Base-by-base conservation (phyloP, 2,888 invertebrate genomes). In the Leucozona laternaria region DNA sequence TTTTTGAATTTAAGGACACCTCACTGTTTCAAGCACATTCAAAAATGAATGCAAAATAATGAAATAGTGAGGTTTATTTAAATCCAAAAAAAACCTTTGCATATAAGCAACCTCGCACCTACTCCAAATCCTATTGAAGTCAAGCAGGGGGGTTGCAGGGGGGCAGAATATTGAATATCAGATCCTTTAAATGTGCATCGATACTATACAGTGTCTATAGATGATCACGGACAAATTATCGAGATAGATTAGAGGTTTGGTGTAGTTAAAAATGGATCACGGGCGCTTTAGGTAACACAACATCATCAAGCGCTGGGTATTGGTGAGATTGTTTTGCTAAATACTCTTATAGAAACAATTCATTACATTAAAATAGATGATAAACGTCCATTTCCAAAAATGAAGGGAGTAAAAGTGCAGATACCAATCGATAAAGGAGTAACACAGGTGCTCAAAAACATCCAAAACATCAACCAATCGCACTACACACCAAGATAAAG, bases 361-460 rank as follows among this genome's bases (percentile, higher is more conserved):
- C 48, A 48, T 10, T 48, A 50, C 22, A 50, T 50, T 11, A 50
- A 50, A 13, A 50, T 22, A 4, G 13, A 50, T 50, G 50, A 15
- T 13, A 50, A 50, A 50, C 50, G 50, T 22, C 50, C 50, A 4
- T 50, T 50, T 22, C 50, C 50, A 50, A 50, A 50, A 50, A 50
- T 50, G 50, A 50, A 22, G 17, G 50, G 20, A 50, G 50, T 50
- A 13, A 50, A 50, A 50, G 3, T 50, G 5, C 50, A 50, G 22
- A 50, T 50, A 22, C 50, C 50, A 50, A 50, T 50, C 11, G 10
- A 50, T 50, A 13, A 50, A 11, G 13, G 22, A 13, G 50, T 50
- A 50, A 50, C 50, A 50, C 50, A 10, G 22, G 50, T 50, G 20
- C n/a, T n/a, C 50, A 50, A 13, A 22, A 50, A 50, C 22, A 50